A percentile compares a stretch with the other conserved stretches of the same genome.
These are phyloP conservation scores for Astropecten irregularis DNA, from an alignment of 53 echinoderm and acorn worm genomes.

Conservation along the genomic window DNA sequence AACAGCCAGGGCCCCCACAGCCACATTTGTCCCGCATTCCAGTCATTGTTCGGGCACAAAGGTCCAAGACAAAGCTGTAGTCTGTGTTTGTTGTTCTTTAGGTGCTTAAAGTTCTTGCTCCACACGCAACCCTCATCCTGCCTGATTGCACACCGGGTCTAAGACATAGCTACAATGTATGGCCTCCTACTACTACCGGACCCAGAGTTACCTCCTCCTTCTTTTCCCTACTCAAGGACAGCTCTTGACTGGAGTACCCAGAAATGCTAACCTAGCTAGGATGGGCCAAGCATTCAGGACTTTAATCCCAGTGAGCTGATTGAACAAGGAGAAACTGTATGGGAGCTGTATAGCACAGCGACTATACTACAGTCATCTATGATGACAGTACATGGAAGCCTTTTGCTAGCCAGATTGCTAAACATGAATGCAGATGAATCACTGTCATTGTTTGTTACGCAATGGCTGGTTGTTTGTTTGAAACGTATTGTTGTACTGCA, in stretches of 20 bases:
- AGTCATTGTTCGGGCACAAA: constrained; percentile 31
- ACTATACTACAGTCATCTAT: too few species aligned
- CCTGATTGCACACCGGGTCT: constrained; percentile 24
- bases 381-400: background rate
- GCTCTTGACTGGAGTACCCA: constrained; percentile 5
- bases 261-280: background rate
- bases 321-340: background rate
- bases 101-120: constrained; percentile 57
- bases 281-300: constrained; percentile 6
- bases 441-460: constrained; percentile 18
- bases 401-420: constrained; percentile 18
- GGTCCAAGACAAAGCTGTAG: constrained; percentile 33
- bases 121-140: constrained; percentile 25
- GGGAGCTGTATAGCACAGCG: too few species aligned
- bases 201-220: background rate
- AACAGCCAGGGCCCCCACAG: too few species aligned
- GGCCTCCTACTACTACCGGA: too few species aligned
- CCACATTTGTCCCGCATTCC: constrained; percentile 41
- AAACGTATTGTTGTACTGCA: constrained; percentile 21
- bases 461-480: constrained; percentile 23
- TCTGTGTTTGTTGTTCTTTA: constrained; percentile 45
- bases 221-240: background rate
- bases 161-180: too few species aligned
- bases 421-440: constrained; percentile 1
- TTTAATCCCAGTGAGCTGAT: background rate